phyloP scores from a whole-genome alignment of 1,140 invertebrate species.

The Euborellia annulipes region DNA sequence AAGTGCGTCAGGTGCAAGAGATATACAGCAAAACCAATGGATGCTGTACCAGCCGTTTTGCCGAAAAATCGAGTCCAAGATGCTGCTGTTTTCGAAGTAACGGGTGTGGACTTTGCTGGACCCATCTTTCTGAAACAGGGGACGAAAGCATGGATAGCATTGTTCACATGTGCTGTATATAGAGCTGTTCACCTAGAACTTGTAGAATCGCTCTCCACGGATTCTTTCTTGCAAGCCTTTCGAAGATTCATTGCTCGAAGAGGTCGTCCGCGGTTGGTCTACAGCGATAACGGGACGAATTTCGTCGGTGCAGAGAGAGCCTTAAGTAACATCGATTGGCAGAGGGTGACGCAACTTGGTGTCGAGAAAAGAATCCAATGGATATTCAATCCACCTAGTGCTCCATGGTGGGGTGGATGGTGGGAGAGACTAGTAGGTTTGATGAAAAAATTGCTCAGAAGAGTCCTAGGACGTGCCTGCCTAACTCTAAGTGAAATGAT shows the following conservation, averaged over 20 bases:
- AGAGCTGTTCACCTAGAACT: constrained; percentile 29
- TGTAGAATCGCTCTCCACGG: constrained; percentile 20
- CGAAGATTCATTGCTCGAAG: constrained; percentile 26
- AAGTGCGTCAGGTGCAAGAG: constrained; percentile 20
- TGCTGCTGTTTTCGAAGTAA: constrained; percentile 19
- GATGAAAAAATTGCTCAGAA: constrained; percentile 19
- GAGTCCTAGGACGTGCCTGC: constrained; percentile 17
- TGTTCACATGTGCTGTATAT: constrained; percentile 26
- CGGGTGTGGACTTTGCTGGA: constrained; percentile 22
- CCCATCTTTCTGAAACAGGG: constrained; percentile 18
- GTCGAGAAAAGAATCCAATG: too few species aligned
- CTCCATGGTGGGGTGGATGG: constrained; percentile 28
- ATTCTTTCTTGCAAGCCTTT: constrained; percentile 23
- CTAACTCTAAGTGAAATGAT: constrained; percentile 21
- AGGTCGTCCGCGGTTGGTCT: constrained; percentile 19
- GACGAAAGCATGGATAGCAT: constrained; percentile 19
- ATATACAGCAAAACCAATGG: constrained; percentile 15
- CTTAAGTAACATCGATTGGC: constrained; percentile 10
- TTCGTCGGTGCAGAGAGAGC: constrained; percentile 21
- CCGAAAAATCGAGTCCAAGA: constrained; percentile 18
- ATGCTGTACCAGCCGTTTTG: constrained; percentile 14
- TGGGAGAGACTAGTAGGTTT: constrained; percentile 26
- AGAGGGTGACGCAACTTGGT: too few species aligned
- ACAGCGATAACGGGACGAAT: constrained; percentile 26
- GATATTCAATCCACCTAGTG: constrained; percentile 22